Evolutionary conservation across 1,140 invertebrate species (phyloP).

Genomic region (Trichogramma pretiosum): DNA sequence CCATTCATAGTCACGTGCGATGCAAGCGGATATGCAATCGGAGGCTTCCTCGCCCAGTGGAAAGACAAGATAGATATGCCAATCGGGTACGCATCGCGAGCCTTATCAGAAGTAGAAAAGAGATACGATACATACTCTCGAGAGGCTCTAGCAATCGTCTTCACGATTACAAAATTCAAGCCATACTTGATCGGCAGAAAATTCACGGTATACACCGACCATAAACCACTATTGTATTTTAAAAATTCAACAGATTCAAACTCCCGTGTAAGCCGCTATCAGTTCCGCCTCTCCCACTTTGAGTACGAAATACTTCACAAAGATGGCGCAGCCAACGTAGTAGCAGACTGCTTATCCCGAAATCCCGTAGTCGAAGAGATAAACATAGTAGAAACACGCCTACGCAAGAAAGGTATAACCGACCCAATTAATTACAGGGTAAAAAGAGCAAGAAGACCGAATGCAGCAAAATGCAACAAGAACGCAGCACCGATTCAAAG

Average conservation of each 20-base stretch:
- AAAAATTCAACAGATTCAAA: slow-evolving; percentile 28
- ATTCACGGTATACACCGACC: slow-evolving; percentile 42
- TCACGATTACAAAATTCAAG: slow-evolving; percentile 28
- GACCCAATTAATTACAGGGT: no score
- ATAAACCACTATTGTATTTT: slow-evolving; percentile 36
- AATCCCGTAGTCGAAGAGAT: slow-evolving; percentile 8
- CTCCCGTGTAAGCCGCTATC: slow-evolving; percentile 15
- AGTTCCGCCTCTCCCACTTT: slow-evolving; percentile 20
- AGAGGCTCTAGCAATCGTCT: background rate
- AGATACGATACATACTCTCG: background rate
- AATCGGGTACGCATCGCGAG: background rate
- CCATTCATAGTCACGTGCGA: background rate
- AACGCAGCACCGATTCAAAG: no score
- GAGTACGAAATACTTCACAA: slow-evolving; percentile 24
- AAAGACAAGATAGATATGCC: background rate
- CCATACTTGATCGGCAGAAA: slow-evolving; percentile 34
- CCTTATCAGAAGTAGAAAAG: slow-evolving; percentile 19
- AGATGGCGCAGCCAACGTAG: slow-evolving; percentile 9
- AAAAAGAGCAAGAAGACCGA: no score
- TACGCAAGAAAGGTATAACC: no score
- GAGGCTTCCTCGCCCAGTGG: background rate
- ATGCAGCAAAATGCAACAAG: no score
- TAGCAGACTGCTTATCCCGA: slow-evolving; percentile 18
- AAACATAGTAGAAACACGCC: no score
- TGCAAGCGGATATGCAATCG: background rate